Conservation (phyloP, 2,113 vertebrate genomes). For the Pelobates fuscus region DNA sequence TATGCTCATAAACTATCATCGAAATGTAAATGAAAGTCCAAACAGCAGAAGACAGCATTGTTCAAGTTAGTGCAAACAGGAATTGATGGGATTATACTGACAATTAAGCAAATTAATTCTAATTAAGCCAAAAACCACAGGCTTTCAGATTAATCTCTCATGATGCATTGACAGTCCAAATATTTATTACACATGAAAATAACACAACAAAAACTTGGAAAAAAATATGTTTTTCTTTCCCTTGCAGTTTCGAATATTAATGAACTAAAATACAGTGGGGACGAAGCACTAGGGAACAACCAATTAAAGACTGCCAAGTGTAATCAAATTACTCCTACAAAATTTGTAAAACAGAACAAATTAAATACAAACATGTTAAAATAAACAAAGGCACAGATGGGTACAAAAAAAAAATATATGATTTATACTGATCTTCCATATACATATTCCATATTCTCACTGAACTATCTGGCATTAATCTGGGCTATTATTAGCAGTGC, state of each 20-base stretch:
- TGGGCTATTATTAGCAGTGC: too few species aligned
- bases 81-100: slow-evolving; percentile 74
- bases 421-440: too few species aligned
- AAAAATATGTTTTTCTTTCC: background rate
- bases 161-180: slow-evolving; percentile 69
- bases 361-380: too few species aligned
- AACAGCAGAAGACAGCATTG: slow-evolving; percentile 76
- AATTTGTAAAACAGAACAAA: too few species aligned
- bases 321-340: too few species aligned
- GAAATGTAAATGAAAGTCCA: slow-evolving; percentile 83
- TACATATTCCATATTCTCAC: too few species aligned
- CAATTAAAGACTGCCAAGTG: too few species aligned
- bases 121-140: slow-evolving; percentile 69
- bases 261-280: background rate
- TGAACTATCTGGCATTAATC: too few species aligned
- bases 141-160: slow-evolving; percentile 66
- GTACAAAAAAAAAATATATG: too few species aligned
- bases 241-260: background rate
- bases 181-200: slow-evolving; percentile 67
- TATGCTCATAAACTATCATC: slow-evolving; percentile 80
- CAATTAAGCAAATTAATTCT: slow-evolving; percentile 81
- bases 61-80: slow-evolving; percentile 69
- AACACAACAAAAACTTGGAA: slow-evolving; percentile 36
- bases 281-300: background rate
- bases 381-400: too few species aligned